These are phyloP conservation scores for Noctua janthina DNA, from an alignment of 2,888 invertebrate genomes.

Conservation along the genomic window DNA sequence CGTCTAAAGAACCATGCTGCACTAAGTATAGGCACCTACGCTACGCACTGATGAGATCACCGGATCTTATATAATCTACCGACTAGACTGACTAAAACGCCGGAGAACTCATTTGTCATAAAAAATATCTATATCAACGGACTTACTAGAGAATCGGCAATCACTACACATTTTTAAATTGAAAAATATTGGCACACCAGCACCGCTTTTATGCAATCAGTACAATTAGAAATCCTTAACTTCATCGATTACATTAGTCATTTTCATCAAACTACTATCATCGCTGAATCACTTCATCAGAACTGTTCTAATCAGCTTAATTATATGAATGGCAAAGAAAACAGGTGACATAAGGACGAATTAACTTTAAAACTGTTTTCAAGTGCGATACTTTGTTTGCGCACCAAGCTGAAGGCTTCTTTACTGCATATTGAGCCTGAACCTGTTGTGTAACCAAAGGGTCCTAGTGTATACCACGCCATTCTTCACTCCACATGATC, in stretches of 20 bases:
- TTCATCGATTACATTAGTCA: constrained; percentile 12
- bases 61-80: background rate
- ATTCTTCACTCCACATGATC: constrained; percentile 15
- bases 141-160: constrained; percentile 8
- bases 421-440: background rate
- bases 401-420: background rate
- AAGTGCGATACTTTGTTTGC: background rate
- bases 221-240: constrained; percentile 14
- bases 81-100: background rate
- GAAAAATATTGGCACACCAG: constrained; percentile 22
- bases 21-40: background rate
- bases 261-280: background rate
- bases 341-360: background rate
- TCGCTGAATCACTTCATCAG: constrained; percentile 12
- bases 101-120: background rate
- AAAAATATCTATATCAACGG: background rate
- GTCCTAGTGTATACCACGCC: background rate
- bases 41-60: background rate
- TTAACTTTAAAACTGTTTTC: background rate
- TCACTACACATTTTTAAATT: constrained; percentile 31
- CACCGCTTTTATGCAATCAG: constrained; percentile 28
- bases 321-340: background rate
- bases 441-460: background rate
- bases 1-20: background rate
- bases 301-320: background rate